Evolutionary conservation across 2,113 vertebrate genomes (phyloP).

Genomic region (Phrynosoma blainvillii): DNA sequence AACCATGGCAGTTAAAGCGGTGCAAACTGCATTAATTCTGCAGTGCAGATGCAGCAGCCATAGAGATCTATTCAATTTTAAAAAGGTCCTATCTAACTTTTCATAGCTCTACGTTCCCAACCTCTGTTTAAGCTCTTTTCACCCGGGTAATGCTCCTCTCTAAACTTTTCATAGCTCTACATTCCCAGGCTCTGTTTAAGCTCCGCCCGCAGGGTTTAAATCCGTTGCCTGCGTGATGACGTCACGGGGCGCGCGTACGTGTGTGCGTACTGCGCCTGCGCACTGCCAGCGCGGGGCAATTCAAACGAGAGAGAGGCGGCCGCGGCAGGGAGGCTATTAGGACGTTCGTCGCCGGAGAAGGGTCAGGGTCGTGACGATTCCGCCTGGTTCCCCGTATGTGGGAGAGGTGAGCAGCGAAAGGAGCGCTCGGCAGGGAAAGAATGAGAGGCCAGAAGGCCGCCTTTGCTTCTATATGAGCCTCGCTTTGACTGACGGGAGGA

Average conservation of each 20-base stretch:
- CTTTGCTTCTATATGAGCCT: no score
- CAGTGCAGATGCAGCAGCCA: no score
- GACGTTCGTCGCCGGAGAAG: background rate
- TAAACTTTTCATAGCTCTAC: background rate
- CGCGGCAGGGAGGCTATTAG: fast-evolving
- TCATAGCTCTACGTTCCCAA: background rate
- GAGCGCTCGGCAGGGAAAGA: background rate
- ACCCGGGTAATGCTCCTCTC: background rate
- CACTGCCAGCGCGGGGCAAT: background rate
- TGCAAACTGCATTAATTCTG: no score
- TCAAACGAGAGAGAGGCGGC: background rate
- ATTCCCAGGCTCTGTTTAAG: background rate
- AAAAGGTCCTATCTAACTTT: background rate
- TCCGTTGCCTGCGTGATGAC: background rate
- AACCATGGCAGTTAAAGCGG: no score
- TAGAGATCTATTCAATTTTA: no score
- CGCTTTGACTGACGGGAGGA: background rate
- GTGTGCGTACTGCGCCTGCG: background rate
- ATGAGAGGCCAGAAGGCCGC: background rate
- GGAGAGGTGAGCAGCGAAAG: background rate
- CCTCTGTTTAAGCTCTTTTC: no score
- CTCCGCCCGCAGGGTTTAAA: background rate
- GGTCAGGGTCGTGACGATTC: background rate
- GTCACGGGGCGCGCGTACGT: background rate
- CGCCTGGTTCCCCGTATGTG: background rate